Percentiles rank a stretch among this genome's conserved stretches.
Evolutionary conservation across 2,113 vertebrate genomes (phyloP).

Genomic region (Orthochromis malagaraziensis): DNA sequence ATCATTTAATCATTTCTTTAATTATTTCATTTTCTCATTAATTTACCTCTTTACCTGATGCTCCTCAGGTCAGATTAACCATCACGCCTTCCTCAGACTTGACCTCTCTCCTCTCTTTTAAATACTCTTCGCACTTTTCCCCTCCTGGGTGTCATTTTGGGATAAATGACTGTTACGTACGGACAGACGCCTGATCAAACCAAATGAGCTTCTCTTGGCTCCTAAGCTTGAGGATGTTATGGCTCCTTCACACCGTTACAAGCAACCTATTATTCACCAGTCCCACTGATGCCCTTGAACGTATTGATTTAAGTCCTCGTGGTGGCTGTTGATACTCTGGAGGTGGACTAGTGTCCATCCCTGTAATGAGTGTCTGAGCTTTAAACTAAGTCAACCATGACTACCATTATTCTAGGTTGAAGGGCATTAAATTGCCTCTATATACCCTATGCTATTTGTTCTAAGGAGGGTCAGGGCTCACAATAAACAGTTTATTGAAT

Average conservation of each 20-base stretch:
- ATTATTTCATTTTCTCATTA: not conserved
- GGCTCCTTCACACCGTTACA: slow-evolving; percentile 22
- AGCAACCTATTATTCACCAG: slow-evolving; percentile 53
- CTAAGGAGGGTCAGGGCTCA: not conserved
- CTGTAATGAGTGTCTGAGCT: slow-evolving; percentile 39
- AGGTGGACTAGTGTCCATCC: slow-evolving; percentile 38
- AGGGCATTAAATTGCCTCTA: slow-evolving; percentile 11
- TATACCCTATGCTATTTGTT: not conserved
- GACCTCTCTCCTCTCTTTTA: not conserved
- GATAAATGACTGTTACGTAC: slow-evolving; percentile 17
- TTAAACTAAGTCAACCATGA: slow-evolving; percentile 41
- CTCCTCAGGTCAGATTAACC: not conserved
- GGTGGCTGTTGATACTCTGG: slow-evolving; percentile 48
- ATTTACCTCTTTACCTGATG: not conserved
- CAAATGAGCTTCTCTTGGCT: slow-evolving; percentile 12
- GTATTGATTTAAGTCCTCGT: slow-evolving; percentile 59
- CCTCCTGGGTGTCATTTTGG: not conserved
- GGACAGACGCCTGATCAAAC: slow-evolving; percentile 14
- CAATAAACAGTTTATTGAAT: not conserved
- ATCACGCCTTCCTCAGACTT: not conserved
- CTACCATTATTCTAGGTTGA: slow-evolving; percentile 41
- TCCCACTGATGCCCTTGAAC: slow-evolving; percentile 53
- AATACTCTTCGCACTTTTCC: not conserved
- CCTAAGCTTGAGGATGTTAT: slow-evolving; percentile 8
- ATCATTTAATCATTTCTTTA: slow-evolving; percentile 1